These are phyloP conservation scores for Ctenopoma kingsleyae DNA, from an alignment of 2,797 vertebrate genomes.

Conservation along the genomic window DNA sequence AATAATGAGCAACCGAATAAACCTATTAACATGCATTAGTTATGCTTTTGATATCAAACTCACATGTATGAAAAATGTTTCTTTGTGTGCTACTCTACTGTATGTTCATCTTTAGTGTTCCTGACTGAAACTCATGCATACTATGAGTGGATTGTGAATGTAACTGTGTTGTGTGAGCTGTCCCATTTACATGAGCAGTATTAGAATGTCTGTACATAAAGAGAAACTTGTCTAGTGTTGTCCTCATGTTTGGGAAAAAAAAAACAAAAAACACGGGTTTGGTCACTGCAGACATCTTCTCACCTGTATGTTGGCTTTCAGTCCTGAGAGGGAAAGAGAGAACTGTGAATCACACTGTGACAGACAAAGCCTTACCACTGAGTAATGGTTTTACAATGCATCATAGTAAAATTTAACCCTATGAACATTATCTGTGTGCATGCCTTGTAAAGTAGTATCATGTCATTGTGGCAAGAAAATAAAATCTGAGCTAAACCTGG, in stretches of 20 bases:
- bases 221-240: constrained; percentile 85
- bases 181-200: constrained; percentile 87
- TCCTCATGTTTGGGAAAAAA: constrained; percentile 77
- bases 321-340: constrained; percentile 80
- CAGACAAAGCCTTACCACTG: constrained; percentile 87
- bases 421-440: constrained; percentile 92
- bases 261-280: constrained; percentile 75
- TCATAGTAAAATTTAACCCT: constrained; percentile 82
- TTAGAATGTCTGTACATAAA: constrained; percentile 91
- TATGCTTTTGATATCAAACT: constrained; percentile 76
- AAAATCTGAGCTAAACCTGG: constrained; percentile 89
- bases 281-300: constrained; percentile 78
- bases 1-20: constrained; percentile 57
- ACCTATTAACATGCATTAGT: constrained; percentile 65
- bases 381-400: constrained; percentile 84
- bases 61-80: constrained; percentile 66
- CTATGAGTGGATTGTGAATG: constrained; percentile 85
- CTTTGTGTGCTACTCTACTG: constrained; percentile 66
- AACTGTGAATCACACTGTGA: constrained; percentile 90
- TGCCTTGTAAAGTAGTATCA: constrained; percentile 91
- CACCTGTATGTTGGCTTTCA: constrained; percentile 83
- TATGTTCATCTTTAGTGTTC: constrained; percentile 76
- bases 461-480: constrained; percentile 88
- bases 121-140: constrained; percentile 76
- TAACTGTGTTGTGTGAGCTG: constrained; percentile 85